phyloP scores from a whole-genome alignment of 2,113 vertebrate species.

The Pseudorectes ferrugineus region DNA sequence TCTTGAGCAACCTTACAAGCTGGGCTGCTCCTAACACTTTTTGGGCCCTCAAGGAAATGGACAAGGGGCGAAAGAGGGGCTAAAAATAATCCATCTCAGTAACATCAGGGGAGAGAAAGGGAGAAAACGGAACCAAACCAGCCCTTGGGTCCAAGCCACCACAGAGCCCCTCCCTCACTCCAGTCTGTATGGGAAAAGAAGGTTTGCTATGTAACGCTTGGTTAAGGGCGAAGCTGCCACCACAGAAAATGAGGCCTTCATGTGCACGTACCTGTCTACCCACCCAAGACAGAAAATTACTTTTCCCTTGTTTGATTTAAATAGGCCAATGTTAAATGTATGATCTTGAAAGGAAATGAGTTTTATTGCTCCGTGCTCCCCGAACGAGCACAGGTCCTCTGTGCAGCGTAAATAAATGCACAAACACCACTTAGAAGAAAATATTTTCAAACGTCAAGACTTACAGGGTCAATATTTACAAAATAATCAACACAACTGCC shows the following conservation, averaged over 20 bases:
- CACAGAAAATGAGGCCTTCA: accelerated
- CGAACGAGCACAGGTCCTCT: background rate
- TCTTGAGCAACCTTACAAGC: background rate
- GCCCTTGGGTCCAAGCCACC: accelerated
- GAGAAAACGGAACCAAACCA: background rate
- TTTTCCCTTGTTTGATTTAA: background rate
- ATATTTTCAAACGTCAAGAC: background rate
- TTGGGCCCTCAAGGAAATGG: accelerated
- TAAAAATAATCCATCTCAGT: background rate
- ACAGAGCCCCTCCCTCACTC: background rate
- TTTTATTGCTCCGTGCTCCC: background rate
- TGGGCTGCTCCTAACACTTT: background rate
- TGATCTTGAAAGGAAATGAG: background rate
- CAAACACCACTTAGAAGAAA: background rate
- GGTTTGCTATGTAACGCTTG: accelerated
- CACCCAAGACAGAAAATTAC: background rate
- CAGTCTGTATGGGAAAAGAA: background rate
- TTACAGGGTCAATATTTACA: background rate
- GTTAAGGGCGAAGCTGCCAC: background rate
- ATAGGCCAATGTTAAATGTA: background rate
- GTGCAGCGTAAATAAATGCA: background rate
- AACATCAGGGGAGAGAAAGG: background rate
- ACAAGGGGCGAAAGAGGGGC: accelerated
- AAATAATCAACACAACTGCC: background rate
- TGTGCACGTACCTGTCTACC: accelerated